Evolutionary conservation across 2,113 vertebrate species (phyloP).

Genomic region (Engystomops pustulosus): DNA sequence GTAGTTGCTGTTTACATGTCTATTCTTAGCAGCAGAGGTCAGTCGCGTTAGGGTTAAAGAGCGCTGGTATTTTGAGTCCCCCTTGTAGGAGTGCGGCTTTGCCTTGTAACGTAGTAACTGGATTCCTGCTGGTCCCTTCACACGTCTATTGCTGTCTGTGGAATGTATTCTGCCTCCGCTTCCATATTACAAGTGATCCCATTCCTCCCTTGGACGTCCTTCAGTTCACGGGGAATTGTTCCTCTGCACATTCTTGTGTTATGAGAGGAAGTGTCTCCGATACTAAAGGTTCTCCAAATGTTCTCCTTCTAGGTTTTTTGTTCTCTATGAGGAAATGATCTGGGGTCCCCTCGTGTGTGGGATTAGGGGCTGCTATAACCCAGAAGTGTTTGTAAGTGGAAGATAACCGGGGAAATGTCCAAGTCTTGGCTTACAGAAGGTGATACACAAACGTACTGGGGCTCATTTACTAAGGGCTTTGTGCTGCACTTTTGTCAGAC

Average conservation of each 20-base stretch:
- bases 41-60: not conserved
- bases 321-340: too few relatives aligned
- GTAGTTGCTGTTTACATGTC: not conserved
- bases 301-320: not conserved
- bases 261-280: not conserved
- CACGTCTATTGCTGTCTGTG: slow-evolving; percentile 19
- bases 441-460: too few relatives aligned
- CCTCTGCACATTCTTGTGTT: not conserved
- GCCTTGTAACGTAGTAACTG: slow-evolving; percentile 34
- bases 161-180: slow-evolving; percentile 9
- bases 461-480: too few relatives aligned
- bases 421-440: too few relatives aligned
- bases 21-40: slow-evolving; percentile 15
- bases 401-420: too few relatives aligned
- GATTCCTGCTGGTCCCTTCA: slow-evolving; percentile 15
- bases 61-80: not conserved
- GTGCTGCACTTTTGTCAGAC: too few relatives aligned
- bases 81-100: not conserved
- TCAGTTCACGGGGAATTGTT: not conserved
- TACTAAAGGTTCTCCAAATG: not conserved
- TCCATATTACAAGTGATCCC: slow-evolving; percentile 3
- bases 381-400: too few relatives aligned
- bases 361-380: too few relatives aligned
- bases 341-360: too few relatives aligned
- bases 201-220: slow-evolving; percentile 2